These are phyloP conservation scores for Atherix ibis DNA, from an alignment of 2,888 invertebrate genomes.

Conservation along the genomic window DNA sequence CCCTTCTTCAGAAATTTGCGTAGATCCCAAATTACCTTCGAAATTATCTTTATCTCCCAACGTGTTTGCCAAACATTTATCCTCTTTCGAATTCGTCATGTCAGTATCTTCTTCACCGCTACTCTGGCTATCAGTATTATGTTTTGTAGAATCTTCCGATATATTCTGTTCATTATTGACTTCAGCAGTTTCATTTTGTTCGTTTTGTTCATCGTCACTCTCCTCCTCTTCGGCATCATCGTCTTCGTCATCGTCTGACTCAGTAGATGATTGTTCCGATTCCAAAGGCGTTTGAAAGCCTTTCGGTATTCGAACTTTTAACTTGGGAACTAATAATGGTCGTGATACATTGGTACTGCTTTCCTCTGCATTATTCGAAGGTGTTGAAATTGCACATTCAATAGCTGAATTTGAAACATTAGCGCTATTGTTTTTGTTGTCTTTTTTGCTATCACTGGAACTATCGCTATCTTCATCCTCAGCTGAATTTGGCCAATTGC, in stretches of 20 bases:
- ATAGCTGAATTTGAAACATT: too few relatives aligned
- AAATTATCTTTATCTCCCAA: neutral
- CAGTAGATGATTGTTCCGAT: constrained; percentile 26
- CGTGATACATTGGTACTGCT: constrained; percentile 6
- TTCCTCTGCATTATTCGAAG: too few relatives aligned
- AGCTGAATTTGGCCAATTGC: too few relatives aligned
- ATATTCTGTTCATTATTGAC: constrained; percentile 15
- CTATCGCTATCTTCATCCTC: too few relatives aligned
- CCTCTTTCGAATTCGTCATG: neutral
- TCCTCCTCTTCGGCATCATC: constrained; percentile 11
- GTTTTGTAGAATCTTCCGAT: too few relatives aligned
- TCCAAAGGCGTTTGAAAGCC: constrained; percentile 33
- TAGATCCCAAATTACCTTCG: neutral
- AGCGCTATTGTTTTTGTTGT: too few relatives aligned
- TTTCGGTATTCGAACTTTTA: constrained; percentile 50
- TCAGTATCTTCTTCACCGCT: constrained; percentile 3
- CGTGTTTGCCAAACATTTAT: too few relatives aligned
- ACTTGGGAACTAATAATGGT: constrained; percentile 41
- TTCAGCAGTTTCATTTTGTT: constrained; percentile 24
- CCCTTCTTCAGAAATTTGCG: neutral
- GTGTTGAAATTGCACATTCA: too few relatives aligned
- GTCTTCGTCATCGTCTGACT: constrained; percentile 22
- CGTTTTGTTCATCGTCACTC: constrained; percentile 9
- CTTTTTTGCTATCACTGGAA: too few relatives aligned
- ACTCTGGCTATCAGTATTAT: neutral